Base-by-base conservation (phyloP, 2,113 vertebrate genomes). In the Axis porcinus region DNA sequence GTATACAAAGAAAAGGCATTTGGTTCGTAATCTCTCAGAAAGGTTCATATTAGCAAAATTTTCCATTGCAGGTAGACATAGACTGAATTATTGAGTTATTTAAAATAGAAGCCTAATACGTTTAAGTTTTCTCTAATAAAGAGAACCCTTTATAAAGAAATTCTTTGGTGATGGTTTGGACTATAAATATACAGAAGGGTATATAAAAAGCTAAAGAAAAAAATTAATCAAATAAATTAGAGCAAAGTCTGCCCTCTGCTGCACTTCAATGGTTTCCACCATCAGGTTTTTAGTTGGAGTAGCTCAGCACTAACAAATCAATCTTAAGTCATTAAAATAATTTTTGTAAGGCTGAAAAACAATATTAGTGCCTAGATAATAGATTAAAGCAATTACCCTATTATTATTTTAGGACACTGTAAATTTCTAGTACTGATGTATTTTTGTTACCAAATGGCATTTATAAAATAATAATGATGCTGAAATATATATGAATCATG, bases 381-480 rank as follows among this genome's bases (percentile, higher is more conserved):
- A 98, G 98, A 99, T 98, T 98, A 98, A 98, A 95, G 98, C 98
- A 99, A 99, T 99, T 98, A 99, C 95, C 91, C 95, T 98, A 99
- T 99, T 98, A 99, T 99, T 99, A 99, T 99, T 99, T 98, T 99
- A 98, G 97, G 98, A 98, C 97, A 98, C 98, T 98, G 98, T 98
- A 99, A 98, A 99, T 99, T 99, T 98, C 98, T 98, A 97, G 89
- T 91, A 93, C 95, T 95, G 98, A 98, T 98, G 60, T 64, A 97
- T 98, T 98, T 99, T 98, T 98, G 98, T 98, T 97, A 95, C 95
- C 94, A 97, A 98, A 98, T 98, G 98, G 98, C 98, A 99, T 99
- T 99, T 99, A 99, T 99, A 98, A 99, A 99, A 99, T 98, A 99
- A 98, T 99, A 97, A 99, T 99, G 98, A 96, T 98, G 25, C 97